Base-by-base conservation (phyloP, 2,797 vertebrate genomes). In the Cyclura pinguis region DNA sequence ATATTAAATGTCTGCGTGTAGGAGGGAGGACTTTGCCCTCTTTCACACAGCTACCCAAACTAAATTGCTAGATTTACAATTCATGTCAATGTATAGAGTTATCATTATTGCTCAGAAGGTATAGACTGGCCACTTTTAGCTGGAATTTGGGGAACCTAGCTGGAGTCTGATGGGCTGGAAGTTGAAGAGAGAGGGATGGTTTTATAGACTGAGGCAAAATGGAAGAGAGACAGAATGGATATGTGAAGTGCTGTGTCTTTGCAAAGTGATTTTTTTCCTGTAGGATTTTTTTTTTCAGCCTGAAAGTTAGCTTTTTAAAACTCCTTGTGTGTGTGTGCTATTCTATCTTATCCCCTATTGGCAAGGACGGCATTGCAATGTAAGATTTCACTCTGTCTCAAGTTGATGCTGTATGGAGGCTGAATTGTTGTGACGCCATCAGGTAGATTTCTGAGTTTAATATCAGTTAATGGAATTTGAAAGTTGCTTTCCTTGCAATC, bases 271-370 rank as follows among this genome's bases (percentile, higher is more conserved):
- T 9, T 64, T 59, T 73, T 47, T 59, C 91, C 35, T 27, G 42
- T 35, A 72, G 10, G 59, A 0, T 0, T 42, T 7, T 13, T 59
- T 38, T 18, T 14, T 14, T 3, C 57, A 57, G 14, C 42, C 42
- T 9, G 3, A 64, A n/a, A 74, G 4, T 5, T 0, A 0, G 0
- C 0, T 86, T 52, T 59, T 38, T 24, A 59, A 14, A 13, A 42
- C 12, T 10, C 8, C 42, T 42, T 47, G 16, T 57, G 38, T 8
- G 20, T 29, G 57, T 69, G 16, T 84, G n/a, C 27, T 52, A 42
- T 67, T 38, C 10, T 74, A 38, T 14, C 22, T 32, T 22, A 50
- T 52, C 72, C 73, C 32, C 42, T 67, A 18, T 55, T 52, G 64
- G 52, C 67, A 73, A 59, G 67, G 77, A 80, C 81, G 67, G 27